A percentile compares a stretch with the other conserved stretches of the same genome.
Evolutionary conservation across 2,797 vertebrate genomes (phyloP).

Genomic region (Sebastes steindachneri): DNA sequence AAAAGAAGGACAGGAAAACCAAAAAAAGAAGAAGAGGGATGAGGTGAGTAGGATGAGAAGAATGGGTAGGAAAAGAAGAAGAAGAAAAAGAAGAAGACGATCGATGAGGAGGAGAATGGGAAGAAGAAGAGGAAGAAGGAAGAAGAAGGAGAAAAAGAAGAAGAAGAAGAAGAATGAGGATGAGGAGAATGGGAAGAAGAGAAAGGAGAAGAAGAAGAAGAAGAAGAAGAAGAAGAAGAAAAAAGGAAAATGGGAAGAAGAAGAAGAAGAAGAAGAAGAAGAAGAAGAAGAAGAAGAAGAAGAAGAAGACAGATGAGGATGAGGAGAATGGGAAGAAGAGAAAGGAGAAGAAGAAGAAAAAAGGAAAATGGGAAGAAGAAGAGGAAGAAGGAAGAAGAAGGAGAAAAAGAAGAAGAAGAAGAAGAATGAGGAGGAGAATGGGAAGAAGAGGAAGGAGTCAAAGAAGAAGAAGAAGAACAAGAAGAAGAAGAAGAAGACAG

Average conservation of each 20-base stretch:
- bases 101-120: neutral
- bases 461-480: neutral
- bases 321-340: neutral
- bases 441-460: too few species aligned
- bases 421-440: neutral
- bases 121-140: neutral
- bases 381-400: neutral
- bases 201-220: too few species aligned
- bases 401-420: too few species aligned
- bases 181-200: too few species aligned
- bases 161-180: too few species aligned
- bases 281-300: too few species aligned
- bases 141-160: too few species aligned
- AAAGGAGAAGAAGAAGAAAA: neutral
- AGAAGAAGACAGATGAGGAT: too few species aligned
- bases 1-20: neutral
- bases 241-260: too few species aligned
- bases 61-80: rapidly evolving
- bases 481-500: neutral
- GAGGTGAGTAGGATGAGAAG: neutral
- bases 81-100: neutral
- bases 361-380: neutral
- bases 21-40: too few species aligned
- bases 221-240: too few species aligned
- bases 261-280: too few species aligned